phyloP scores from a whole-genome alignment of 2,797 vertebrate species.

The Petrocephalus schoutedeni region DNA sequence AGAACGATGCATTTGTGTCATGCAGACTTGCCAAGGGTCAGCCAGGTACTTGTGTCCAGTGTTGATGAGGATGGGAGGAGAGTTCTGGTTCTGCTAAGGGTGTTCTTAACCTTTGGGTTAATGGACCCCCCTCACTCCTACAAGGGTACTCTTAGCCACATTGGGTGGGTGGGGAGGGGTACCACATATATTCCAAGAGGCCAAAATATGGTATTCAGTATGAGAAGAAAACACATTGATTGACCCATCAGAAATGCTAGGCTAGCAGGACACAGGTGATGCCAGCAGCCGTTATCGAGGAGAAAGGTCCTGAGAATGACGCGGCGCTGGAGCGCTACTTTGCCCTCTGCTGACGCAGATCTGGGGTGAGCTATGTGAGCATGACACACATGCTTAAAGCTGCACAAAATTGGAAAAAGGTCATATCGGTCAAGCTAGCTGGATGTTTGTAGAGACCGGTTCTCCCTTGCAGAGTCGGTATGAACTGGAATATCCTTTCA shows the following conservation, averaged over 20 bases:
- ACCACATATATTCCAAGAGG: neutral
- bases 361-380: neutral
- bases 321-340: neutral
- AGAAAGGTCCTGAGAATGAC: neutral
- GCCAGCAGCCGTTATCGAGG: neutral
- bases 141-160: neutral
- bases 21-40: neutral
- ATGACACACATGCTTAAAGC: neutral
- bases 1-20: neutral
- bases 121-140: neutral
- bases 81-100: neutral
- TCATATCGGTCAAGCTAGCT: neutral
- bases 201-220: neutral
- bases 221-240: neutral
- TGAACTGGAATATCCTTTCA: slow-evolving; percentile 12
- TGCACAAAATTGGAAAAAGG: slow-evolving; percentile 7
- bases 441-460: neutral
- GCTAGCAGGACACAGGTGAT: neutral
- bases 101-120: neutral
- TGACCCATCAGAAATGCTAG: neutral
- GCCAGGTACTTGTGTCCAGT: neutral
- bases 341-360: neutral
- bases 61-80: neutral
- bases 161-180: neutral
- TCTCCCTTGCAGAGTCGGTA: neutral